Evolutionary conservation across 1,140 invertebrate species (phyloP).

Genomic region (Cepaea nemoralis): DNA sequence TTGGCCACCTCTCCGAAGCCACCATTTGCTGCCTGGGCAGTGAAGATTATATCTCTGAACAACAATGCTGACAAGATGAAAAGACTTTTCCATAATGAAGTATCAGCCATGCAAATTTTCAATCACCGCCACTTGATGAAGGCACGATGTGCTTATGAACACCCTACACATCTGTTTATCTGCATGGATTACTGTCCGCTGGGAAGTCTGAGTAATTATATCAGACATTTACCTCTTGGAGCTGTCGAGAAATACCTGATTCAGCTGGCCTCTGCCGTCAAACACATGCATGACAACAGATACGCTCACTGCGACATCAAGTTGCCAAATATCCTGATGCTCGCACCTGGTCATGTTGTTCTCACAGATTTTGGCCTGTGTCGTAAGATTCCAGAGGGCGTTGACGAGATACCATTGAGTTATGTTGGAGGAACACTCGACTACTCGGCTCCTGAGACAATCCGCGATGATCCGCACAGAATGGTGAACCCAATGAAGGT

Average conservation of each 20-base stretch:
- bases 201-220: neutral
- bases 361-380: conserved; percentile 9
- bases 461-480: neutral
- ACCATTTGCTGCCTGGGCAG: neutral
- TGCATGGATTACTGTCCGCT: neutral
- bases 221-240: neutral
- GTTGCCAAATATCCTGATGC: neutral
- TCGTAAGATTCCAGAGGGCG: neutral
- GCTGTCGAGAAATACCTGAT: neutral
- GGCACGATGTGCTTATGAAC: neutral
- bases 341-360: neutral
- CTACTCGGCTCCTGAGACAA: conserved; percentile 3
- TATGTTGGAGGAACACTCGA: neutral
- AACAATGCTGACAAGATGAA: neutral
- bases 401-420: neutral
- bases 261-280: neutral
- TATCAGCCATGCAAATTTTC: neutral
- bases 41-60: neutral
- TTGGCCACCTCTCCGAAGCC: neutral
- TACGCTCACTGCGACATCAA: conserved; percentile 17
- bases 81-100: neutral
- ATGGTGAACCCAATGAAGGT: neutral
- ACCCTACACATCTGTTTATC: neutral
- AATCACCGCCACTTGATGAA: conserved; percentile 4
- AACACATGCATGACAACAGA: neutral